Conservation (phyloP, 2,888 invertebrate genomes). For the Agrochola lota region DNA sequence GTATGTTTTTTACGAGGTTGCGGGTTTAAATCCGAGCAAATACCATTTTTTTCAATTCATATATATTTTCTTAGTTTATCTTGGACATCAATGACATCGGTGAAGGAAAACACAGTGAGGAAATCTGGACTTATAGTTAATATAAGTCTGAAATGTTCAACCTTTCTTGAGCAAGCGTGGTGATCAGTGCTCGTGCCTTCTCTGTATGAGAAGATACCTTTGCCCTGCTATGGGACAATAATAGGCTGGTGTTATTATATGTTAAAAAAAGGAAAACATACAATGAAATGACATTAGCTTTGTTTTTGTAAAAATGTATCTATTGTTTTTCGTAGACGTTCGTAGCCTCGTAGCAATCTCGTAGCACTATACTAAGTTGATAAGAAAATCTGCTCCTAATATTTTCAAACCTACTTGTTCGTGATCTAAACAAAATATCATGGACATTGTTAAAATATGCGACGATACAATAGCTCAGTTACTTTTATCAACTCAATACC, state of each 20-base stretch:
- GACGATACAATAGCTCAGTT: no score
- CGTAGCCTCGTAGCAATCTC: conserved; percentile 29
- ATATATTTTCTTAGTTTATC: neutral
- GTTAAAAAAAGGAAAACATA: neutral
- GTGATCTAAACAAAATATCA: no score
- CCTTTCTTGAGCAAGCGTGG: neutral
- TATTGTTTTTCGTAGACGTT: conserved; percentile 29
- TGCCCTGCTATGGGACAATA: neutral
- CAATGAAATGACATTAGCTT: neutral
- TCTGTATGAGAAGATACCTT: neutral
- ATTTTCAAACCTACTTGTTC: neutral
- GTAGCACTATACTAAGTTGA: conserved; percentile 32
- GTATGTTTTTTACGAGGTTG: conserved; percentile 2
- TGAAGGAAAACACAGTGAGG: neutral
- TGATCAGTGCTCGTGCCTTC: neutral
- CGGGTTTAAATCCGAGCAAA: neutral
- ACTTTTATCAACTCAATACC: neutral
- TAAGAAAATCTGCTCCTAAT: neutral
- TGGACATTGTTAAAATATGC: no score
- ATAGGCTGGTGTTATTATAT: no score
- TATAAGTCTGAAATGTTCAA: neutral
- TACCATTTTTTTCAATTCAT: neutral
- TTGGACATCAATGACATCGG: neutral
- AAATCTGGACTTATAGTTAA: neutral
- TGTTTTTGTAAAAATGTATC: neutral